Base-by-base conservation (phyloP, 2,113 vertebrate genomes). In the Noturus placidus region DNA sequence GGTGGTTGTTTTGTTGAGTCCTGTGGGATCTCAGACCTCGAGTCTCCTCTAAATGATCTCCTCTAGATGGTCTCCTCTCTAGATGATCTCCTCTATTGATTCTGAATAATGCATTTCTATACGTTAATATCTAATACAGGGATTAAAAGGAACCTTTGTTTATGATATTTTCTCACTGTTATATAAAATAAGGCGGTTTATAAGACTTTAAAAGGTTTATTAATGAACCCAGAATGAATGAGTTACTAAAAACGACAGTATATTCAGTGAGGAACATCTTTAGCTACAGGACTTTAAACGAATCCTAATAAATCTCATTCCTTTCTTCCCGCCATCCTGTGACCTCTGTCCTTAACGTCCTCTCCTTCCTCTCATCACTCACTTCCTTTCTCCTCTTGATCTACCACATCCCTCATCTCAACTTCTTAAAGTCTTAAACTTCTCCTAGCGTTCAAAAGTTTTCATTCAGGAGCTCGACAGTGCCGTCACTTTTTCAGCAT, bases 321-420 rank as follows among this genome's bases (percentile, higher is more conserved):
- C 5, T 27, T 50, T 27, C 27, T 46, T 1, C n/a, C 13, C 2
- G n/a, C 13, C 2, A 17, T 8, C 17, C 50, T 30, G 74, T 77
- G 46, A 20, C 76, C 25, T n/a, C 42, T 14, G 11, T 77, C 74
- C 25, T 50, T 27, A 52, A 30, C 14, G 1, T 56, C 46, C 27
- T 30, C n/a, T 57, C n/a, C 30, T 54, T 46, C 30, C 19, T 38
- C 78, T 81, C 78, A 81, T 81, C 78, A 35, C 9, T 81, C 78
- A 25, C 30, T 35, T 22, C 54, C 78, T 81, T 38, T 59, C 46
- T 54, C 19, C 27, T 78, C 76, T 27, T 30, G 46, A 54, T 8
- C 46, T n/a, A 27, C 76, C 9, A 81, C 54, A 81, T 81, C 78
- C 17, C 35, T 81, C 9, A 9, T 57, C 30, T 81, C 19, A 57